Base-by-base conservation (phyloP, 2,888 invertebrate genomes). In the Yponomeuta sedellus region DNA sequence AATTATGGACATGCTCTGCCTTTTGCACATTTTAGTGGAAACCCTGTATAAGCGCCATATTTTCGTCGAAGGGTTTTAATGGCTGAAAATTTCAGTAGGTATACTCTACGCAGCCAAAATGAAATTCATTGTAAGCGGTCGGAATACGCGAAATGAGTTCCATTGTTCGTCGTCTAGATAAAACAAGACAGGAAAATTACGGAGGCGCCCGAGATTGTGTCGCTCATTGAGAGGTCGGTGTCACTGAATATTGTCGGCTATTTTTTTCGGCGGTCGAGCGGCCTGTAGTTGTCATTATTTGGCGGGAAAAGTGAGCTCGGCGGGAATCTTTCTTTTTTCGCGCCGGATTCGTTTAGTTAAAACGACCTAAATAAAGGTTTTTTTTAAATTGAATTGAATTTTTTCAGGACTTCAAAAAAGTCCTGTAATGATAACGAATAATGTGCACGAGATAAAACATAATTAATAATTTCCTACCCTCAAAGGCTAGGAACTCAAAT, bases 181-280 rank as follows among this genome's bases (percentile, higher is more conserved):
- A 85, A 86, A 86, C 83, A 85, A 80, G 80, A 19, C 66, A 65
- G 44, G 88, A 88, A 88, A 88, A 88, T 88, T 88, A 88, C 82
- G 76, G 80, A 74, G 81, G 73, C 72, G 77, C 73, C 71, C 73
- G 73, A 77, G 79, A 77, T 80, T 77, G 81, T 82, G 80, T 76
- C 78, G 76, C 81, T 80, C 85, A 83, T 82, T 85, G 76, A 82
- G 78, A 74, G 78, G 77, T 10, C 70, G 75, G 76, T 65, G 75
- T 79, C 76, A 78, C 74, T 80, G 77, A 82, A 82, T 83, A 85
- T 83, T 80, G 83, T 74, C 76, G 77, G 77, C 70, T 74, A 77
- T 81, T 80, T 75, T 34, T 70, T 64, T 44, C 19, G 44, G 44
- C 44, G 44, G 44, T 52, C 44, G 44, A 12, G 44, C 44, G 44